Evolutionary conservation across 2,888 invertebrate species (phyloP).

Genomic region (Pseudoips prasinana): DNA sequence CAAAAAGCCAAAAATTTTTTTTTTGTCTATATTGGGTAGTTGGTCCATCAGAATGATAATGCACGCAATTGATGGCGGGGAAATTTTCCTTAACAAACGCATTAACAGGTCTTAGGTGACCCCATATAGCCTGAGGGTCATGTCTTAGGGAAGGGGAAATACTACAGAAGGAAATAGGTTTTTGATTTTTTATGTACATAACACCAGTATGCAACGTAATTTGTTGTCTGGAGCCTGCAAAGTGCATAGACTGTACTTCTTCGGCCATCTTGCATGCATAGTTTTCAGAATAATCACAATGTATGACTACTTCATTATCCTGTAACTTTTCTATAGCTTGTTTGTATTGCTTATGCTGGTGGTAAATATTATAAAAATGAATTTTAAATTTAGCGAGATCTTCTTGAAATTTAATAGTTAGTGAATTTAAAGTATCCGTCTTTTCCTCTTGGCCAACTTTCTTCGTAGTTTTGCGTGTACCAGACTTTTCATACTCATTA

Average conservation of each 20-base stretch:
- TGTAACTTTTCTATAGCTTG: conserved; percentile 4
- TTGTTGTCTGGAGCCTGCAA: conserved; percentile 13
- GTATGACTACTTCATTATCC: conserved; percentile 6
- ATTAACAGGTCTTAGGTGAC: conserved; percentile 1
- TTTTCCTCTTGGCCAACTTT: too few species aligned
- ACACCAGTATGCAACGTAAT: conserved; percentile 18
- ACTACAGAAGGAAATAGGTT: conserved; percentile 1
- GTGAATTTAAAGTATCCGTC: too few species aligned
- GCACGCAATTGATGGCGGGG: not conserved
- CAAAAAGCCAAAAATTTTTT: conserved; percentile 8
- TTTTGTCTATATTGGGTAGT: conserved; percentile 9
- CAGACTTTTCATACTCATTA: conserved; percentile 3
- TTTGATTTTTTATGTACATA: conserved; percentile 6
- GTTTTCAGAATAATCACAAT: conserved; percentile 19
- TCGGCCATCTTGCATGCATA: conserved; percentile 10
- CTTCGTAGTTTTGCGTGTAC: too few species aligned
- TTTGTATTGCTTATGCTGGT: conserved; percentile 8
- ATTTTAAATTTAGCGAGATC: conserved; percentile 3
- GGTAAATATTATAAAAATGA: conserved; percentile 5
- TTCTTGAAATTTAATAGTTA: not conserved
- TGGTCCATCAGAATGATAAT: conserved; percentile 8
- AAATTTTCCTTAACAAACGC: conserved; percentile 1
- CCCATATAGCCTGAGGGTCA: not conserved
- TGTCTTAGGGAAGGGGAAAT: too few species aligned
- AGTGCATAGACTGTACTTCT: conserved; percentile 18